Evolutionary conservation across 2,888 invertebrate genomes (phyloP), one percentile per base, ranked within the genome.

Genomic region (Drymonia ruficornis): DNA sequence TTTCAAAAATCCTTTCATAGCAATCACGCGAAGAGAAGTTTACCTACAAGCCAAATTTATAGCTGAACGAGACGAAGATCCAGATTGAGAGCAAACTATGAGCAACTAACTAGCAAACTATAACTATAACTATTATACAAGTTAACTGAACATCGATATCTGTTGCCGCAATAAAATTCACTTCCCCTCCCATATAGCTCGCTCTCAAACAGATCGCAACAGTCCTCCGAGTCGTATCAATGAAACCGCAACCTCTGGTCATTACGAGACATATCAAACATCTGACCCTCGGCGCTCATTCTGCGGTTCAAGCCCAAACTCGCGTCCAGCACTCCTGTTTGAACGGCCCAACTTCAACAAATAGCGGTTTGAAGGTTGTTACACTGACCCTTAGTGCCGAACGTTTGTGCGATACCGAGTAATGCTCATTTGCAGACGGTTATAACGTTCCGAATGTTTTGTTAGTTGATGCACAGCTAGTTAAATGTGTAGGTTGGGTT

Each of bases 191-290:
- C n/a, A n/a, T n/a, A n/a, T n/a, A n/a, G n/a, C 9, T 31, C 7
- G 31, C 7, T 7, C 31, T 11, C 31, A 31, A 31, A 31, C 31
- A 31, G 31, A 31, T 31, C 12, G 11, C 11, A 31, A 31, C 31
- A 9, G 11, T 31, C 8, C 8, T 31, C 31, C 31, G 2, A 31
- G 31, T 31, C 31, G 31, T 16, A 63, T 59, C 6, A 65, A 59
- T 59, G 59, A 57, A 59, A 65, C 69, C 67, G 42, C 65, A 63
- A 49, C 53, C 48, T 42, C 40, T 38, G 40, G 50, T 55, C 68
- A 65, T 63, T 55, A 68, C 59, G 57, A 59, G 58, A 50, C 48
- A 56, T 67, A 61, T 61, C 58, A 61, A 68, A 65, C 58, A 55
- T 57, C 56, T 53, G 61, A 57, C 65, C 64, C 59, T 55, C 49